Percentiles rank a stretch among this genome's conserved stretches.
Conservation (phyloP, 2,113 vertebrate genomes). For the Serilophus lunatus region DNA sequence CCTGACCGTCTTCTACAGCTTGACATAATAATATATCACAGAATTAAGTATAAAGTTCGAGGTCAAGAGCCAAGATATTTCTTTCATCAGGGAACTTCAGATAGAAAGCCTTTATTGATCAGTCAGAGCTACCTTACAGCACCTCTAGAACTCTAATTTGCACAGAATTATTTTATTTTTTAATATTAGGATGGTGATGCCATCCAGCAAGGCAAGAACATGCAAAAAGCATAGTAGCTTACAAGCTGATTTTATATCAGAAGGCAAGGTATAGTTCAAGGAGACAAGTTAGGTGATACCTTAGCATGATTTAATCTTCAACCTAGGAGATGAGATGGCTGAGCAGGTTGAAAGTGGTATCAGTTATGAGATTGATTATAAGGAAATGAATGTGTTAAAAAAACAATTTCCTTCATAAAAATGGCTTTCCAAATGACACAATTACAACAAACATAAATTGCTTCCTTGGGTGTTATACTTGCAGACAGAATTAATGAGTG, state of each 20-base stretch:
- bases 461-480: conserved; percentile 41
- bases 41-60: conserved; percentile 10
- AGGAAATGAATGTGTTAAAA: not conserved
- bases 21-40: not conserved
- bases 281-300: not conserved
- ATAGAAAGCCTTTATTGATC: conserved; percentile 18
- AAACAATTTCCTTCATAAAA: conserved; percentile 9
- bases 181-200: not conserved
- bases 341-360: not conserved
- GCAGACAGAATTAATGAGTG: conserved; percentile 44
- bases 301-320: not conserved
- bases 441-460: conserved; percentile 29
- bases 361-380: not conserved
- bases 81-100: not conserved
- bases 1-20: not conserved
- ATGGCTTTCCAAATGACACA: conserved; percentile 10
- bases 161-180: not conserved
- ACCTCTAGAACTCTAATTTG: not conserved
- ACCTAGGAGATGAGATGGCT: not conserved
- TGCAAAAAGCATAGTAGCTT: not conserved
- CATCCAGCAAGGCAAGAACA: not conserved
- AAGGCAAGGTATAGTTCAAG: not conserved
- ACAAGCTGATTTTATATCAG: not conserved
- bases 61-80: conserved; percentile 14
- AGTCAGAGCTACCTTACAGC: not conserved